A percentile compares a stretch with the other conserved stretches of the same genome.
Evolutionary conservation across 2,888 invertebrate species (phyloP).

Genomic region (Sisyra nigra): DNA sequence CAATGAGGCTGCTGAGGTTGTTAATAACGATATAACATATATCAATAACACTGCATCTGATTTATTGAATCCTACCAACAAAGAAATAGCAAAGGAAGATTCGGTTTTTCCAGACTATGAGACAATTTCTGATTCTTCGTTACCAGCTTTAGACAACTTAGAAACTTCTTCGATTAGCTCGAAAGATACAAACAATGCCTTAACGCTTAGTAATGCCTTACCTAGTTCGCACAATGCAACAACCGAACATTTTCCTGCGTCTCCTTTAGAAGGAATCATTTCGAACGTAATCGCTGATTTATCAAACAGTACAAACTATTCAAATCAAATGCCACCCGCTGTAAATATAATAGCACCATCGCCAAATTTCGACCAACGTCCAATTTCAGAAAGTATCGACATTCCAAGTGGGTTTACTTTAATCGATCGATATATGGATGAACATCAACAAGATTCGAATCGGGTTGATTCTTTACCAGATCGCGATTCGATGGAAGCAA

Average conservation of each 20-base stretch:
- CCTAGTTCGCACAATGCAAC: slow-evolving; percentile 5
- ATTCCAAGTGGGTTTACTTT: slow-evolving; percentile 23
- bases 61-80: not conserved
- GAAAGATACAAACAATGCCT: not conserved
- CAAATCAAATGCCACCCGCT: slow-evolving; percentile 11
- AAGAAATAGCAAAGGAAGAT: not conserved
- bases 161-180: slow-evolving; percentile 1
- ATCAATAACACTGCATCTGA: not conserved
- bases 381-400: slow-evolving; percentile 25
- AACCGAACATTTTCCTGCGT: slow-evolving; percentile 13
- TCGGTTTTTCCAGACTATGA: slow-evolving; percentile 8
- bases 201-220: too few species aligned
- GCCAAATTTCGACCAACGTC: not conserved
- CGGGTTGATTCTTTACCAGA: slow-evolving; percentile 29
- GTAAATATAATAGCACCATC: slow-evolving; percentile 7
- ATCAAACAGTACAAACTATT: slow-evolving; percentile 16
- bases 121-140: slow-evolving; percentile 7
- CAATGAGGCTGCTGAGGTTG: slow-evolving; percentile 8
- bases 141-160: slow-evolving; percentile 1
- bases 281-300: slow-evolving; percentile 25
- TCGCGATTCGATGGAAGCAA: slow-evolving; percentile 33
- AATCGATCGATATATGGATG: too few species aligned
- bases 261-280: slow-evolving; percentile 22
- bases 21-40: not conserved
- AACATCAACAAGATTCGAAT: slow-evolving; percentile 13